A percentile compares a stretch with the other conserved stretches of the same genome.
phyloP scores from a whole-genome alignment of 2,797 vertebrate species.

The Tapera naevia region DNA sequence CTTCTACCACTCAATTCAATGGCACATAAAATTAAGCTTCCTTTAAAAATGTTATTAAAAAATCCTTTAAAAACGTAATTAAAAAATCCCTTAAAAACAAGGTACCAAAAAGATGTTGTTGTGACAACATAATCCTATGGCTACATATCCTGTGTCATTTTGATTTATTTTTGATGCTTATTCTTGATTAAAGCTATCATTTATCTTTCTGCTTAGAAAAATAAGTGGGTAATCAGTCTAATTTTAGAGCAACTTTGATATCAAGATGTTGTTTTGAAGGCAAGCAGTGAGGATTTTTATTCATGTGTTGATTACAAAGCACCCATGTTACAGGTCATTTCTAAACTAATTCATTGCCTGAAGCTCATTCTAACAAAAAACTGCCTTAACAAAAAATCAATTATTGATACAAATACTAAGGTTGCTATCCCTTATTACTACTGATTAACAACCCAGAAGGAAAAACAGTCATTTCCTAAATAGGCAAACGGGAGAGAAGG shows the following conservation, averaged over 20 bases:
- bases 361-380: slow-evolving; percentile 2
- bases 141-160: neutral
- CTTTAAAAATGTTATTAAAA: neutral
- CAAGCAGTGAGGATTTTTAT: neutral
- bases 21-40: neutral
- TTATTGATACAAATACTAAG: neutral
- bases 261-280: neutral
- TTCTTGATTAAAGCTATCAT: slow-evolving; percentile 12
- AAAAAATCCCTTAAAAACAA: neutral
- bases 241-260: slow-evolving; percentile 41
- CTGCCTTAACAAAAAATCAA: neutral
- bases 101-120: neutral
- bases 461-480: neutral
- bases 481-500: neutral
- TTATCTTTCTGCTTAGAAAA: slow-evolving; percentile 20
- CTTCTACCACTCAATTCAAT: neutral
- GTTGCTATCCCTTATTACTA: neutral
- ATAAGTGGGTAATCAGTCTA: neutral
- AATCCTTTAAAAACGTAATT: neutral
- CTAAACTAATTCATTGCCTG: neutral
- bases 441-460: neutral
- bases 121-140: neutral
- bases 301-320: neutral
- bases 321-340: neutral
- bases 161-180: neutral